Evolutionary conservation across 2,797 vertebrate genomes (phyloP).

Genomic region (Pampus argenteus): DNA sequence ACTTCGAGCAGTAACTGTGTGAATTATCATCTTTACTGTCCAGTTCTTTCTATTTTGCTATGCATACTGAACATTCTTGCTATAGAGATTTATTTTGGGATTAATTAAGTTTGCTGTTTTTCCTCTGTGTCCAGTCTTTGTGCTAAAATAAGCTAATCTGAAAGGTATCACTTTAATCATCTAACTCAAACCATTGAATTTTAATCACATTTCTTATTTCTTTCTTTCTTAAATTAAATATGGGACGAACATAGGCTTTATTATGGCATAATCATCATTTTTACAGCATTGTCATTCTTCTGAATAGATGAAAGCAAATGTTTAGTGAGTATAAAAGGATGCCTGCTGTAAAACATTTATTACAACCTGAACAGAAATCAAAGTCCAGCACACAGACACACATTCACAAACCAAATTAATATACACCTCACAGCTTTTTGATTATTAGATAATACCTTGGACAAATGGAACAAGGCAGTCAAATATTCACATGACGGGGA

Average conservation of each 20-base stretch:
- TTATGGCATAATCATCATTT: too few species aligned
- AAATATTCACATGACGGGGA: constrained; percentile 14
- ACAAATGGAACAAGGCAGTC: constrained; percentile 18
- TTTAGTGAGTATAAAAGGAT: background rate
- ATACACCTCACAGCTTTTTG: constrained; percentile 7
- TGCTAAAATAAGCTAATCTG: background rate
- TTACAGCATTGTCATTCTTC: background rate
- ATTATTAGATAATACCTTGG: constrained; percentile 33
- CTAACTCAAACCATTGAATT: too few species aligned
- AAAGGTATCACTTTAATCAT: background rate
- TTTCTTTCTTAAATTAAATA: too few species aligned
- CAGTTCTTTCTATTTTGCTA: background rate
- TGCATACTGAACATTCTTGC: too few species aligned
- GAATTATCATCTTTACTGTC: background rate
- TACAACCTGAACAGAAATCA: constrained; percentile 22
- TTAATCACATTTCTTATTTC: too few species aligned
- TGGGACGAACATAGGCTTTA: too few species aligned
- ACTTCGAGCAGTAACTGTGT: background rate
- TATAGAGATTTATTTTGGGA: too few species aligned
- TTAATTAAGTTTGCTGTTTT: too few species aligned
- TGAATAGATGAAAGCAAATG: background rate
- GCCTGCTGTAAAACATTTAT: constrained; percentile 32
- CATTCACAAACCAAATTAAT: constrained; percentile 5
- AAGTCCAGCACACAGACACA: constrained; percentile 2
- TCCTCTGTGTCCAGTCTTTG: too few species aligned